These are phyloP conservation scores for Acanthochromis polyacanthus DNA, from an alignment of 2,113 vertebrate species.

Conservation along the genomic window DNA sequence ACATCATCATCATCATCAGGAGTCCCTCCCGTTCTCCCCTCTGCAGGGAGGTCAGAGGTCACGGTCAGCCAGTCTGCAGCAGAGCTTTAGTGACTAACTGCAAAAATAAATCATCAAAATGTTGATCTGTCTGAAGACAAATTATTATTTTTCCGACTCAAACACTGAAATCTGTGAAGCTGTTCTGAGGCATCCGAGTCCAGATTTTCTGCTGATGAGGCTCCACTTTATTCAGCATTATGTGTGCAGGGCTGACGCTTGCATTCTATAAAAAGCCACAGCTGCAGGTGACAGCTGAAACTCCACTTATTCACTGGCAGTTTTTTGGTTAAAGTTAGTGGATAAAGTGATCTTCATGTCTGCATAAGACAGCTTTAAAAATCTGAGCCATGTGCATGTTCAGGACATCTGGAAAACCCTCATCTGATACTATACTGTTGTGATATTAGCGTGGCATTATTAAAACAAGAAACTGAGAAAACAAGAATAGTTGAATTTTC, in stretches of 20 bases:
- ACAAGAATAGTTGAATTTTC: too few relatives aligned
- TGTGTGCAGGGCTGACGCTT: background rate
- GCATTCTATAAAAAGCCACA: slow-evolving; percentile 32
- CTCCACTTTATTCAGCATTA: slow-evolving; percentile 2
- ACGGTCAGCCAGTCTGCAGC: background rate
- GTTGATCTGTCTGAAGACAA: too few relatives aligned
- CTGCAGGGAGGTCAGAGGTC: background rate
- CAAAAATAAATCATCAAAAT: too few relatives aligned
- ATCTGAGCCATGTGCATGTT: too few relatives aligned
- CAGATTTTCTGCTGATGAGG: background rate
- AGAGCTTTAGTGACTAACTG: too few relatives aligned
- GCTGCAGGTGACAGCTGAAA: slow-evolving; percentile 22
- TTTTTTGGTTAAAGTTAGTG: too few relatives aligned
- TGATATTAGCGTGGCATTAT: background rate
- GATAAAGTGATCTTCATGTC: background rate
- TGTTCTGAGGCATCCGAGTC: background rate
- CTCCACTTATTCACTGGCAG: background rate
- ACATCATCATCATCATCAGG: slow-evolving; percentile 16
- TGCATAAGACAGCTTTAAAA: too few relatives aligned
- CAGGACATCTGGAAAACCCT: too few relatives aligned
- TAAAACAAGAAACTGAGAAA: too few relatives aligned
- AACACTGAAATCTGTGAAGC: background rate
- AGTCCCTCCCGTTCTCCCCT: background rate
- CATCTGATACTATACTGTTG: background rate
- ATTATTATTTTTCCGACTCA: background rate